Base-by-base conservation (phyloP, 2,797 vertebrate species). In the Squalus acanthias region DNA sequence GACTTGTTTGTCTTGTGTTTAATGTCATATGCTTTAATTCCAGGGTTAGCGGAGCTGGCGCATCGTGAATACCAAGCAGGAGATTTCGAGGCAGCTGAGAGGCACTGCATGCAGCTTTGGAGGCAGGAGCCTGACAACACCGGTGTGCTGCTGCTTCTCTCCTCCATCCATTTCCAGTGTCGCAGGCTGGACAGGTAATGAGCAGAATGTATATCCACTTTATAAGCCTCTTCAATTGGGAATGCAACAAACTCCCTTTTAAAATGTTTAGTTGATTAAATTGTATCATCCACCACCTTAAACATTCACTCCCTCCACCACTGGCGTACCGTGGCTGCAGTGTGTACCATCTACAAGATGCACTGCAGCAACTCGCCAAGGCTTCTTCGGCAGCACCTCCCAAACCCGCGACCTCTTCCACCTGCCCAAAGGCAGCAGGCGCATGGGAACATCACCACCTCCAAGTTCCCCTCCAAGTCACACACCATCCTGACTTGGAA, bases 21-120 rank as follows among this genome's bases (percentile, higher is more conserved):
- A 24, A 67, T 95, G 20, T 72, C 99, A 98, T 99, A 98, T 99
- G 98, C 99, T 99, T 99, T 99, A 99, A 98, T 99, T 99, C 99
- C 99, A 99, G 99, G 99, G 99, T 99, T 99, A 98, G 99, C 99
- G 97, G 99, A 99, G 98, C 98, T 99, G 99, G 99, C 99, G 98
- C 99, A 99, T 97, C 99, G 99, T 96, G 99, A 99, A 97, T 99
- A 99, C 98, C 99, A 99, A 98, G 99, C 99, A 96, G 99, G 99
- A 96, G 99, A 99, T 98, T 99, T 99, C 97, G 99, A 99, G 98
- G 99, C 99, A 96, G 99, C 99, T 91, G 99, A 99, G 97, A 99
- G 99, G 97, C 99, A 99, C 98, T 99, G 99, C 98, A 99, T 99
- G 99, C 99, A 99, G 97, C 98, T 99, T 96, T 99, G 99, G 99